Evolutionary conservation across 2,888 invertebrate species (phyloP).

Genomic region (Eristalis tenax): DNA sequence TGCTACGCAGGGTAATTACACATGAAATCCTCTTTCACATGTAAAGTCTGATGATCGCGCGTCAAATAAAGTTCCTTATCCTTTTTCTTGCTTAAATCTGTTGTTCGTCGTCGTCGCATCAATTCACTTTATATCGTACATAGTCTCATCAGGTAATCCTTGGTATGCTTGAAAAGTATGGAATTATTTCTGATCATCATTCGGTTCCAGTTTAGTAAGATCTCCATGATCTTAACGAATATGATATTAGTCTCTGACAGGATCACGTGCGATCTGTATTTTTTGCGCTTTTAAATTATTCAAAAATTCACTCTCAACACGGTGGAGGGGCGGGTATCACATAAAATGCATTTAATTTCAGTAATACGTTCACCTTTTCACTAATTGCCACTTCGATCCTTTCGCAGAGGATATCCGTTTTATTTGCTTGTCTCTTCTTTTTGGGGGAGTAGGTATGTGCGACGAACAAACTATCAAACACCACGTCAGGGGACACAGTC

Average conservation of each 20-base stretch:
- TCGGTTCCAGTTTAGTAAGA: constrained; percentile 51
- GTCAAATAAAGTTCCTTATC: constrained; percentile 48
- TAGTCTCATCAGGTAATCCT: constrained; percentile 59
- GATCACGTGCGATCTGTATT: constrained; percentile 13
- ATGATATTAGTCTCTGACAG: background rate
- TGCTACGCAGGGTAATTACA: background rate
- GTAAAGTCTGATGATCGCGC: constrained; percentile 48
- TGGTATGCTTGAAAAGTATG: constrained; percentile 52
- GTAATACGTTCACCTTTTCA: background rate
- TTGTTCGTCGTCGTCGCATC: constrained; percentile 3
- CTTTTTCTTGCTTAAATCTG: constrained; percentile 11
- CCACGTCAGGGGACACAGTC: constrained; percentile 54
- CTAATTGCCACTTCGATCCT: constrained; percentile 1
- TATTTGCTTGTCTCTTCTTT: background rate
- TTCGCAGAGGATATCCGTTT: constrained; percentile 46
- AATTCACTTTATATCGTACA: constrained; percentile 52
- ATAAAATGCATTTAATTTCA: constrained; percentile 43
- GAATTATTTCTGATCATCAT: constrained; percentile 62
- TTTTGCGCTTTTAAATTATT: constrained; percentile 1
- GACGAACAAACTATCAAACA: constrained; percentile 6
- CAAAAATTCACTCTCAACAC: constrained; percentile 33
- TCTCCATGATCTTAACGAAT: constrained; percentile 60
- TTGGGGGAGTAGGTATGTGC: background rate
- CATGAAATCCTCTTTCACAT: background rate
- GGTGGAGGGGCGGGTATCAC: constrained; percentile 26